Base-by-base conservation (phyloP, 2,113 vertebrate species). In the Elaphurus davidianus region DNA sequence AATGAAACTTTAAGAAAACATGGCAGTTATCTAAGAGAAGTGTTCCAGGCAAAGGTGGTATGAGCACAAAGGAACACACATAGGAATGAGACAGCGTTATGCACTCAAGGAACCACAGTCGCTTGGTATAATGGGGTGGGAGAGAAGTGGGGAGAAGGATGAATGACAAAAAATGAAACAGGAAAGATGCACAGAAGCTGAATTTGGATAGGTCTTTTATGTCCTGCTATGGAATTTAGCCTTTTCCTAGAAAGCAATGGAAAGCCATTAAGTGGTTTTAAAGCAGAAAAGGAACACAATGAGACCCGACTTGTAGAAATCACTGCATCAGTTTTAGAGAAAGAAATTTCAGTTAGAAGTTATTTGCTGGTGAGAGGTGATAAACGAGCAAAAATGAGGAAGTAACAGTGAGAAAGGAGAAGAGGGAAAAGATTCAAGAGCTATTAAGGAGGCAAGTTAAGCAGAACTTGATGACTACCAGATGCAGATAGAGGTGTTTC, bases 301-400 rank as follows among this genome's bases (percentile, higher is more conserved):
- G 76, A 94, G 13, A 62, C n/a, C 7, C 45, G 54, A 83, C 76
- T 89, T 81, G 21, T 0, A 95, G 40, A 76, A 78, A 57, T 62
- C 30, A 91, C 33, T 82, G 25, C 17, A 47, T 45, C 55, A 67
- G 14, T 62, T 27, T n/a, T 30, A 52, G 36, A 95, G 76, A 87
- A 87, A 94, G 43, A 87, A 90, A 67, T 96, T 91, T 83, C 43
- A 60, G 47, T 87, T 47, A 50, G 27, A 97, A 74, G 74, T 57
- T 52, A 86, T n/a, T 25, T 60, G 55, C 60, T 76, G 23, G n/a
- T 74, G 10, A 59, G 33, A 88, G 16, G 40, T 28, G 50, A 95
- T 81, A 30, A 82, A 82, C 10, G 47, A 82, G 28, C 47, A 54
- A 82, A 54, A n/a, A 54, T 19, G 6, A 33, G 30, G 79, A 54